These are phyloP conservation scores for Melospiza georgiana DNA, from an alignment of 2,113 vertebrate genomes.

Conservation along the genomic window DNA sequence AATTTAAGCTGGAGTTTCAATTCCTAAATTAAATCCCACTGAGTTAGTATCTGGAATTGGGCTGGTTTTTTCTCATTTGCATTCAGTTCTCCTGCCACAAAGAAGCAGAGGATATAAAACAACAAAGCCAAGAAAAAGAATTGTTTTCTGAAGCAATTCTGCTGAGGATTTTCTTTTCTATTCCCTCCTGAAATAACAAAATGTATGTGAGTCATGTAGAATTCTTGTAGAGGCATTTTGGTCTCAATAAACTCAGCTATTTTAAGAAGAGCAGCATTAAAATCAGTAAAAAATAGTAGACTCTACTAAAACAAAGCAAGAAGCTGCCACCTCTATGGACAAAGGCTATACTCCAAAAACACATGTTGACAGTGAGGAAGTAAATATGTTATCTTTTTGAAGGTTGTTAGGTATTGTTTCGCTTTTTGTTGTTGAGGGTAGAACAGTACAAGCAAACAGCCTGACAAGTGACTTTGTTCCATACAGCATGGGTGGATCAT, in stretches of 20 bases:
- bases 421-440: neutral
- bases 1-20: neutral
- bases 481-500: accelerated
- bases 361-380: neutral
- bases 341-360: neutral
- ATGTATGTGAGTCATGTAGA: neutral
- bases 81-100: neutral
- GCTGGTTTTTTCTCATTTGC: neutral
- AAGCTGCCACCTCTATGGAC: neutral
- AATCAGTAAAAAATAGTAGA: neutral
- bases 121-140: constrained; percentile 6
- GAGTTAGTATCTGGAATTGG: neutral
- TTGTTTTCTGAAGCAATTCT: constrained; percentile 12
- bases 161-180: neutral
- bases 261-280: neutral
- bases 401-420: neutral
- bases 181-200: neutral
- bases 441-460: neutral
- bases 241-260: neutral
- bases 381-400: neutral
- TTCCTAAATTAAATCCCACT: constrained; percentile 26
- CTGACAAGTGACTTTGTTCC: neutral
- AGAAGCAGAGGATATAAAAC: neutral
- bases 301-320: neutral
- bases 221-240: neutral